Conservation (phyloP, 2,888 invertebrate species). For the Gandaritis pyraliata region DNA sequence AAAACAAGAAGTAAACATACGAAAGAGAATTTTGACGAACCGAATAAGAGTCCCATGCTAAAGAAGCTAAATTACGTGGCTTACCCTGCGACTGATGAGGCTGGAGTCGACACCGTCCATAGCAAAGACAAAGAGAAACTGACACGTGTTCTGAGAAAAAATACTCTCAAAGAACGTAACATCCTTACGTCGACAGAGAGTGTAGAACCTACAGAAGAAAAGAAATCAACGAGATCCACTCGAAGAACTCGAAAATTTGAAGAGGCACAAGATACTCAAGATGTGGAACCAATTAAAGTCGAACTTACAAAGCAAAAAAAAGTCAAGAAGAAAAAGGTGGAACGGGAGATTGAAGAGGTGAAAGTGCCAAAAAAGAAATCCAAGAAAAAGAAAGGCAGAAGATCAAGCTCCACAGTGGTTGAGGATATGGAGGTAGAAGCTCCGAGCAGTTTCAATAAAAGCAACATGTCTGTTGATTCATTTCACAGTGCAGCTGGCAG, state of each 20-base stretch:
- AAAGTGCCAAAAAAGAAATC: slow-evolving; percentile 48
- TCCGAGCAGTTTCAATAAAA: slow-evolving; percentile 46
- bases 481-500: slow-evolving; percentile 75
- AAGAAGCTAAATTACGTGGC: slow-evolving; percentile 69
- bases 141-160: slow-evolving; percentile 48
- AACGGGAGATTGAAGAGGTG: slow-evolving; percentile 34
- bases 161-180: slow-evolving; percentile 61
- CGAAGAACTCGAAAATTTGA: slow-evolving; percentile 54
- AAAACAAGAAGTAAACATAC: slow-evolving; percentile 61
- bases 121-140: slow-evolving; percentile 37
- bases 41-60: slow-evolving; percentile 44
- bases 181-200: slow-evolving; percentile 36
- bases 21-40: slow-evolving; percentile 55
- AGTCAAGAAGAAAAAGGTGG: slow-evolving; percentile 45
- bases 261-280: slow-evolving; percentile 42
- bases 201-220: slow-evolving; percentile 36
- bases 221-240: slow-evolving; percentile 50
- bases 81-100: slow-evolving; percentile 64
- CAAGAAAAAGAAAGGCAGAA: slow-evolving; percentile 57
- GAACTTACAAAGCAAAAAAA: slow-evolving; percentile 47
- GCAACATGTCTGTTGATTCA: slow-evolving; percentile 62
- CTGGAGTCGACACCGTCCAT: slow-evolving; percentile 26
- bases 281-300: slow-evolving; percentile 35
- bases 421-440: slow-evolving; percentile 43
- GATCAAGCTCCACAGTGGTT: slow-evolving; percentile 43